Evolutionary conservation across 2,888 invertebrate genomes (phyloP), one percentile per base, ranked within the genome.

Genomic region (Euplexia lucipara): DNA sequence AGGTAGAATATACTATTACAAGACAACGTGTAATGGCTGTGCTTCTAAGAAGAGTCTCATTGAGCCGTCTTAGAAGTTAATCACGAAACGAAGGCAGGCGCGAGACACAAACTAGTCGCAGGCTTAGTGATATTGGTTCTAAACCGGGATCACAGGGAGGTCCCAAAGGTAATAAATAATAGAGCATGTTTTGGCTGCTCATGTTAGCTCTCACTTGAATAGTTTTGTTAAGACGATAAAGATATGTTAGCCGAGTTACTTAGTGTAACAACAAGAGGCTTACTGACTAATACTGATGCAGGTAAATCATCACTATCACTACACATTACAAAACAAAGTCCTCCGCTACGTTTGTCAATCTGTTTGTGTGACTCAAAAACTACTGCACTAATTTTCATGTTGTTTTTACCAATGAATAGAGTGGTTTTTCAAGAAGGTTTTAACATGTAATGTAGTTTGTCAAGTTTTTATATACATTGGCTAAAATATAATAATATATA

Each of bases 31-130:
- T 22, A 39, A 18, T 32, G 9, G 32, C n/a, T 20, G 20, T 22
- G 41, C n/a, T 8, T 9, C 10, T 22, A 14, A 3, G 12, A 20
- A 14, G 35, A n/a, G 20, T 20, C 16, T 22, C 30, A 9, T 35
- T 32, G 56, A 18, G 18, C 9, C 10, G 30, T 34, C 14, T 70
- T 6, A 39, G 60, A 34, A 67, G 10, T 45, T 41, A 47, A 65
- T 47, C 47, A 30, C 37, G n/a, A 8, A 2, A 20, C 9, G 14
- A 41, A 20, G 22, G 32, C 35, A 16, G 4, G 8, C 45, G 58
- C n/a, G 16, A 12, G 30, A 22, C 22, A n/a, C 20, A 35, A 5
- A 14, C 10, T 5, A 12, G 30, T n/a, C 10, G 12, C 0, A 3
- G 44, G 18, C 44, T 37, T n/a, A 22, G 44, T 18, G 10, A n/a